Base-by-base conservation (phyloP, 92 coral and sea anemone genomes). In the Bergia puertoricense region DNA sequence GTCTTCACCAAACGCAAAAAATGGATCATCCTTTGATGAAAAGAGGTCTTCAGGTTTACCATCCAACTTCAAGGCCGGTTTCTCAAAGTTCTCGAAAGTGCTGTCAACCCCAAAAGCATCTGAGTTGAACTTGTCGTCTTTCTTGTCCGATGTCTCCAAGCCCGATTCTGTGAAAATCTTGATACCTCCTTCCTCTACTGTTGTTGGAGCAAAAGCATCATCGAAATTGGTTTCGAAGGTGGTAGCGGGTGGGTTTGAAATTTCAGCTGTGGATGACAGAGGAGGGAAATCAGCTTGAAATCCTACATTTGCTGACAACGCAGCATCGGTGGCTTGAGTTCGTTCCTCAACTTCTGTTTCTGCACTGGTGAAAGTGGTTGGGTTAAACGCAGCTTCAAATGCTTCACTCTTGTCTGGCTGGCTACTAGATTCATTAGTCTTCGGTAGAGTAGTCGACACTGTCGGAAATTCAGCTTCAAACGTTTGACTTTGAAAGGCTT, bases 261-360 rank as follows among this genome's bases (percentile, higher is more conserved):
- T 23, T 71, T 71, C 79, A 37, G 62, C 57, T 72, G 87, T 71
- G n/a, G 79, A 14, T 11, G 74, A 48, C 30, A 71, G 50, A 30
- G 87, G 56, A 69, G 45, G 18, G 40, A 84, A 45, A 84, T 37
- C 66, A 41, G 79, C 87, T 71, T 84, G 62, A 72, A 84, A 69
- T 5, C 43, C 79, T 20, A 46, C 41, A 7, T 39, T 69, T 45
- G 51, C 46, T 13, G 77, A 8, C 11, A 23, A 18, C 4, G 18
- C 46, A 6, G 67, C 40, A 46, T 71, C 39, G 7, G 37, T 74
- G 57, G 16, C 87, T 22, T 67, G 51, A 40, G 66, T 43, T 65
- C 7, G 22, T 46, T 39, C n/a, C 6, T n/a, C 23, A 46, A 45
- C 87, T 9, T 50, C 79, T 71, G 66, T 45, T 6, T 71, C 57